phyloP scores from a whole-genome alignment of 1,140 invertebrate genomes.

The Drosophila orosa region DNA sequence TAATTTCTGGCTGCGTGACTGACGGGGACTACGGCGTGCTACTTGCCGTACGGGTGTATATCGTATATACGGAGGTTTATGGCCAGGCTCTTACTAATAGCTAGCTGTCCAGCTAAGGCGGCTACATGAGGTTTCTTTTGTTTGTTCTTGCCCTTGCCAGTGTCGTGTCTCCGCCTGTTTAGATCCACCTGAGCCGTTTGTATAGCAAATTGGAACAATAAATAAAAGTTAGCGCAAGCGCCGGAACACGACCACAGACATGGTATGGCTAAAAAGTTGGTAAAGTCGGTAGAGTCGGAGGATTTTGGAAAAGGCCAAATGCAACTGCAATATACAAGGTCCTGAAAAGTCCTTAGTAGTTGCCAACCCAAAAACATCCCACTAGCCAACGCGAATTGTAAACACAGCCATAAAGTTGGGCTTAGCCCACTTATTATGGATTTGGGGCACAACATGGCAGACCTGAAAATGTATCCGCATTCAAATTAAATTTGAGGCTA shows the following conservation, averaged over 20 bases:
- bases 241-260: constrained; percentile 23
- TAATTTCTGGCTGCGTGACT: constrained; percentile 59
- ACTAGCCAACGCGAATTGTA: not conserved
- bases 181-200: constrained; percentile 36
- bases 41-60: constrained; percentile 10
- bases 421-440: constrained; percentile 34
- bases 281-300: constrained; percentile 5
- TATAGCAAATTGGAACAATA: constrained; percentile 49
- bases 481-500: not conserved
- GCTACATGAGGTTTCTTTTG: constrained; percentile 24
- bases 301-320: constrained; percentile 14
- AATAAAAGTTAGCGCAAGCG: constrained; percentile 52
- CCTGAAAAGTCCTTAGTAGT: constrained; percentile 15
- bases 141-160: constrained; percentile 19
- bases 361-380: not conserved
- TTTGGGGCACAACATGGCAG: constrained; percentile 22
- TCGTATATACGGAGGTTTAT: constrained; percentile 17
- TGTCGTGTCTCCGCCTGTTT: constrained; percentile 24
- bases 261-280: constrained; percentile 5
- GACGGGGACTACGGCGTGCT: constrained; percentile 6
- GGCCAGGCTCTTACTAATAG: constrained; percentile 35
- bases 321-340: constrained; percentile 41
- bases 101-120: constrained; percentile 39
- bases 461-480: not conserved
- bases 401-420: constrained; percentile 18